A percentile compares a stretch with the other conserved stretches of the same genome.
Conservation (phyloP, 2,888 invertebrate species). For the Chloromyia formosa region DNA sequence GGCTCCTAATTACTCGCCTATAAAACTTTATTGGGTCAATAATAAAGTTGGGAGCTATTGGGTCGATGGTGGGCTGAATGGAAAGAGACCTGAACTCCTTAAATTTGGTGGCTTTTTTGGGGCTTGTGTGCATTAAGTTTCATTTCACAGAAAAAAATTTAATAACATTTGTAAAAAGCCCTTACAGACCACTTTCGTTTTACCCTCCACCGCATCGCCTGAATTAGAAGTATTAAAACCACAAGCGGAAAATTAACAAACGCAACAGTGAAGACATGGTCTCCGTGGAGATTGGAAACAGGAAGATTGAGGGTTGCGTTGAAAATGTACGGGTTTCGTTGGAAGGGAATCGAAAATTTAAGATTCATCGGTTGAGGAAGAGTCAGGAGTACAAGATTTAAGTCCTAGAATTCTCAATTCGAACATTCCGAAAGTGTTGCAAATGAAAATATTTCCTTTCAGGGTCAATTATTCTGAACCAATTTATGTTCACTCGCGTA, state of each 20-base stretch:
- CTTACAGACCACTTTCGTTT: slow-evolving; percentile 8
- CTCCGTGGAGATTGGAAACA: neutral
- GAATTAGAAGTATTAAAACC: slow-evolving; percentile 61
- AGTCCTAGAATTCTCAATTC: too few relatives aligned
- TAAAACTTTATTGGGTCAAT: slow-evolving; percentile 43
- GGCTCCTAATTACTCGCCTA: slow-evolving; percentile 28
- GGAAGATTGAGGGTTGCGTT: neutral
- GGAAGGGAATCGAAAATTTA: too few relatives aligned
- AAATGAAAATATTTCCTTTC: too few relatives aligned
- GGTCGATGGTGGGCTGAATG: neutral
- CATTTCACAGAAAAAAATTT: slow-evolving; percentile 37
- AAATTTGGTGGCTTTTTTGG: slow-evolving; percentile 22
- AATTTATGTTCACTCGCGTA: too few relatives aligned
- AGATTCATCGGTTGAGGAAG: too few relatives aligned
- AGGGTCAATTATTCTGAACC: too few relatives aligned
- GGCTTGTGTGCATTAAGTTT: slow-evolving; percentile 8
- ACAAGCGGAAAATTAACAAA: slow-evolving; percentile 64
- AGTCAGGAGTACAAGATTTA: too few relatives aligned
- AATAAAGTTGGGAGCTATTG: slow-evolving; percentile 17
- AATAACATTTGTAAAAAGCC: slow-evolving; percentile 44
- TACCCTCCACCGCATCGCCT: neutral
- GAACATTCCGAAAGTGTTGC: too few relatives aligned
- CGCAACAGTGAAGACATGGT: slow-evolving; percentile 40
- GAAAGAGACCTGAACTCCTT: slow-evolving; percentile 13
- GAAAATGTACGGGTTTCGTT: neutral